phyloP scores from a whole-genome alignment of 2,888 invertebrate genomes.

The Cryptocephalus moraei region DNA sequence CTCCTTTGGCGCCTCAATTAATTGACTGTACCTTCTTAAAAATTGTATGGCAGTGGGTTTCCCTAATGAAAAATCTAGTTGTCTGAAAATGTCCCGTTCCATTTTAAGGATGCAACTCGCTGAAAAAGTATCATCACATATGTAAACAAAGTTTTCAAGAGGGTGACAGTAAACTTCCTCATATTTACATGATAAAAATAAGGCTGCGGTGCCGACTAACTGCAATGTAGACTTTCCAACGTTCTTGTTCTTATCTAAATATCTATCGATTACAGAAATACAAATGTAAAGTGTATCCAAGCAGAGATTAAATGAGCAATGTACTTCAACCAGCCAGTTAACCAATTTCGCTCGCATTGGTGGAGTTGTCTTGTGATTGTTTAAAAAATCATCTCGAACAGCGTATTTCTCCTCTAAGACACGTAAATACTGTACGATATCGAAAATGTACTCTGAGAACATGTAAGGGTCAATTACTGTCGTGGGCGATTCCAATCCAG shows the following conservation, averaged over 20 bases:
- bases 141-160: slow-evolving; percentile 78
- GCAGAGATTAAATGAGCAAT: slow-evolving; percentile 71
- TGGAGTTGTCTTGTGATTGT: slow-evolving; percentile 60
- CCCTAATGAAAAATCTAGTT: slow-evolving; percentile 71
- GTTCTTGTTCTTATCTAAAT: slow-evolving; percentile 56
- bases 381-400: slow-evolving; percentile 55
- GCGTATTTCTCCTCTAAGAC: slow-evolving; percentile 60
- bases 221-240: slow-evolving; percentile 50
- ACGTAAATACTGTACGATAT: slow-evolving; percentile 78
- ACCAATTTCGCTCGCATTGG: slow-evolving; percentile 84
- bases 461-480: not conserved
- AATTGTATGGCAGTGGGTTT: slow-evolving; percentile 84
- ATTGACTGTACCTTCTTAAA: slow-evolving; percentile 61
- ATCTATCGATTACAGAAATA: slow-evolving; percentile 81
- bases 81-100: slow-evolving; percentile 68
- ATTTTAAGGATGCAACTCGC: slow-evolving; percentile 69
- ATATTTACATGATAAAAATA: slow-evolving; percentile 88
- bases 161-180: slow-evolving; percentile 90
- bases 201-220: slow-evolving; percentile 67
- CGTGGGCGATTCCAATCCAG: too few species aligned
- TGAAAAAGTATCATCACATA: slow-evolving; percentile 80
- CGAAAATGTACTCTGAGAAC: slow-evolving; percentile 76
- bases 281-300: slow-evolving; percentile 86
- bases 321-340: slow-evolving; percentile 92
- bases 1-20: slow-evolving; percentile 49